Base-by-base conservation (phyloP, 2,797 vertebrate genomes). In the Pseudochirops cupreus region DNA sequence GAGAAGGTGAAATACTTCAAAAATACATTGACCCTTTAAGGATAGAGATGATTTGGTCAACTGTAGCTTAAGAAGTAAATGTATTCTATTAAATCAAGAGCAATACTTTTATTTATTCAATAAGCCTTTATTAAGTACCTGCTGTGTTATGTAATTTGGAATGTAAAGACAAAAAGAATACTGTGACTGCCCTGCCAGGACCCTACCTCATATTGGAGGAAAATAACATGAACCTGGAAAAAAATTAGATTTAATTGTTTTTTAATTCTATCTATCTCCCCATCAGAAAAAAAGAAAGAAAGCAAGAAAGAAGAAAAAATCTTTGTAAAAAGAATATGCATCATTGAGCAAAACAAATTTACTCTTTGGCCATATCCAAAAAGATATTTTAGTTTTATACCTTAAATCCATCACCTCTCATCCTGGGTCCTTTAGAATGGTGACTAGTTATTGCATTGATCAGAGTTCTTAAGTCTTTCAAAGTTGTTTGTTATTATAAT, bases 1-100 rank as follows among this genome's bases (percentile, higher is more conserved):
- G 33, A 33, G 62, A 67, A 67, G 33, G 14, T 18, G 62, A 67
- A n/a, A n/a, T 67, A n/a, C 62, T 67, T 67, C 62, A 92, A 94
- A 93, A 97, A 62, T 95, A 4, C 28, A 74, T 91, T 92, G 90
- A 90, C 31, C 89, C 29, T 96, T 94, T 92, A 29, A 97, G 54
- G 54, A 26, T 87, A 91, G 93, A 95, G 11, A 53, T 89, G 9
- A 18, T 96, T 91, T 91, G 4, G 24, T 91, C 4, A 46, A 56
- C 58, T 94, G 16, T 87, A 16, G 33, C 53, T 91, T 95, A 94
- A 97, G 3, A 29, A 93, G 5, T 91, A 91, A 46, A 91, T 92
- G 29, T 10, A 33, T 33, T 92, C 96, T 0, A 95, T 91, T 29
- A 96, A 5, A 57, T 91, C 6, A 39, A 9, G 59, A 67, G 31